Base-by-base conservation (phyloP, 2,797 vertebrate species). In the Gephyroberyx darwinii region DNA sequence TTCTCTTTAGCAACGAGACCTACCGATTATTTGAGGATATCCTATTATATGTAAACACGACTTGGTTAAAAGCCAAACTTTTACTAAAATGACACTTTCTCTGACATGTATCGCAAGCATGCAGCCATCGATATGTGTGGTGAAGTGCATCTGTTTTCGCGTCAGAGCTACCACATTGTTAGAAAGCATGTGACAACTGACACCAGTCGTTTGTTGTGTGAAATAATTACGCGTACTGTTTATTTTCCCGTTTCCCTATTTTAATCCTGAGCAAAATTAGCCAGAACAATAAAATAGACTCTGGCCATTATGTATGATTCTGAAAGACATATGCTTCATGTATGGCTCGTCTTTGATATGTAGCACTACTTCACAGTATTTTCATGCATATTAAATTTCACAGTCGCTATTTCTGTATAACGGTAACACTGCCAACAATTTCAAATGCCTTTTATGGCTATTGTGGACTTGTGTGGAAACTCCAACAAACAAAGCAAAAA, bases 1-100 rank as follows among this genome's bases (percentile, higher is more conserved):
- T 85, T 89, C 91, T 92, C 90, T 90, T 88, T 87, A 86, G 80
- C 71, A 17, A 57, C 63, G 70, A 78, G 57, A 81, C 71, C 79
- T 26, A 64, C 56, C 75, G 65, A 78, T 85, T 76, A 82, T 85
- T 90, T 83, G 50, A 85, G 74, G 70, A 88, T 65, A 77, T 80
- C 77, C 51, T 60, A 68, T 71, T 71, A 68, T 78, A 71, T 77
- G 74, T 84, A 78, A 85, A 85, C 81, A 75, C 53, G 66, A 57
- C 82, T 78, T 80, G 73, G 81, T 81, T 82, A 78, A 80, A 80
- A 85, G 81, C 74, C 76, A 80, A 86, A 85, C 56, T 81, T 84
- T 65, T 33, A 54, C 68, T 16, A 50, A 54, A 65, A 69, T 68
- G 64, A 74, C 73, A 71, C 56, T 52, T 52, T 80, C 66, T 62